phyloP scores from a whole-genome alignment of 2,888 invertebrate species.

The Strigamia maritima region DNA sequence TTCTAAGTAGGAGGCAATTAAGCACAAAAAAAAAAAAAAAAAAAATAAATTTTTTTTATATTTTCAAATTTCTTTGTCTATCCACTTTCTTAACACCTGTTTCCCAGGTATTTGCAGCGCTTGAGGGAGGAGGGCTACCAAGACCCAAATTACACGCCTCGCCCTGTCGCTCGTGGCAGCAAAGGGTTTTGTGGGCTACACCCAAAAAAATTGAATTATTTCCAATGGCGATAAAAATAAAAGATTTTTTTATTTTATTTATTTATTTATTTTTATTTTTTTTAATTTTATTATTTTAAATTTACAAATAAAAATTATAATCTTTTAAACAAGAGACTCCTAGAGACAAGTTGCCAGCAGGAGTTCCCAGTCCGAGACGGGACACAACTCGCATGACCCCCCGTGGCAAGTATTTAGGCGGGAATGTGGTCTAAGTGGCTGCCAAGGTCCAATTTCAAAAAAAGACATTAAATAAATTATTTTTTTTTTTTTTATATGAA shows the following conservation, averaged over 20 bases:
- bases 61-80: conserved; percentile 5
- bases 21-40: neutral
- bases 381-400: conserved; percentile 13
- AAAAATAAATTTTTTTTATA: too few relatives aligned
- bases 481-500: neutral
- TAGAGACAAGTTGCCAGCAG: conserved; percentile 18
- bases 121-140: conserved; percentile 18
- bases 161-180: conserved; percentile 13
- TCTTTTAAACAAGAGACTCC: neutral
- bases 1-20: conserved; percentile 20
- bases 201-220: neutral
- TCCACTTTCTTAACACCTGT: conserved; percentile 21
- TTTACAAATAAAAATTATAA: neutral
- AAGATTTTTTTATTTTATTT: neutral
- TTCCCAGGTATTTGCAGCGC: conserved; percentile 23
- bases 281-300: too few relatives aligned
- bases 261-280: neutral
- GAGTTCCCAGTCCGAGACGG: conserved; percentile 9
- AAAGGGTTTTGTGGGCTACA: neutral
- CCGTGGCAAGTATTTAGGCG: conserved; percentile 23
- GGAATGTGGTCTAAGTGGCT: conserved; percentile 23
- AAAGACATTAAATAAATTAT: neutral
- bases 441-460: conserved; percentile 27
- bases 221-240: neutral
- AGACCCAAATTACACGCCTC: conserved; percentile 26